Evolutionary conservation across 2,113 vertebrate species (phyloP).

Genomic region (Alethe diademata): DNA sequence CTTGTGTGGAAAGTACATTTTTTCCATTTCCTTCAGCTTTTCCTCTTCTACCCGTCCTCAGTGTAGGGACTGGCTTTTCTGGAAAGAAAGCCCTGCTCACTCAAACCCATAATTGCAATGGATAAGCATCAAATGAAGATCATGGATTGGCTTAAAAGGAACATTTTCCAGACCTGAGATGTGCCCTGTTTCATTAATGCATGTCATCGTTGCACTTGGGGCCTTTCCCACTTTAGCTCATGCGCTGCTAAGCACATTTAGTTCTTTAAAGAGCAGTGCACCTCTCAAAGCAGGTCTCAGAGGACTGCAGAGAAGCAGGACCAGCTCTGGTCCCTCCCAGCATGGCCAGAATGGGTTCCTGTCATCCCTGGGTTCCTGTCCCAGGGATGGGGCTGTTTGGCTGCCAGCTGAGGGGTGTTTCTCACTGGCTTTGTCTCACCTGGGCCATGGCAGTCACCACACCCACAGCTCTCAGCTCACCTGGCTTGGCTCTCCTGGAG

Average conservation of each 20-base stretch:
- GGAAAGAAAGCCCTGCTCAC: background rate
- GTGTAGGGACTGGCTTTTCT: background rate
- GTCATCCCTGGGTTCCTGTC: background rate
- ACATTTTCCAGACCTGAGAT: background rate
- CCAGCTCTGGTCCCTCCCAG: background rate
- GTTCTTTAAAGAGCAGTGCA: background rate
- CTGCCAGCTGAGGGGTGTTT: background rate
- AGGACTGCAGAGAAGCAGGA: accelerated
- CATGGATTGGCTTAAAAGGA: background rate
- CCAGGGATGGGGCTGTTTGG: background rate
- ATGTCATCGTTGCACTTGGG: background rate
- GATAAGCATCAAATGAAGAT: background rate
- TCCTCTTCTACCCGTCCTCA: background rate
- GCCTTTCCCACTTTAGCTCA: background rate
- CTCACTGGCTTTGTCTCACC: background rate
- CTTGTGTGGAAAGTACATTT: background rate
- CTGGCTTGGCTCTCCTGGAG: background rate
- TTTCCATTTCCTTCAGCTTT: background rate
- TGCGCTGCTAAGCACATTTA: background rate
- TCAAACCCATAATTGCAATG: background rate
- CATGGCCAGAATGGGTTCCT: background rate
- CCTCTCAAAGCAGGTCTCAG: background rate
- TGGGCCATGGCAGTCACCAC: accelerated
- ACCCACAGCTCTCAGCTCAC: background rate
- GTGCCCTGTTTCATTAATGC: background rate